phyloP scores from a whole-genome alignment of 2,888 invertebrate genomes.

The Agrochola macilenta region DNA sequence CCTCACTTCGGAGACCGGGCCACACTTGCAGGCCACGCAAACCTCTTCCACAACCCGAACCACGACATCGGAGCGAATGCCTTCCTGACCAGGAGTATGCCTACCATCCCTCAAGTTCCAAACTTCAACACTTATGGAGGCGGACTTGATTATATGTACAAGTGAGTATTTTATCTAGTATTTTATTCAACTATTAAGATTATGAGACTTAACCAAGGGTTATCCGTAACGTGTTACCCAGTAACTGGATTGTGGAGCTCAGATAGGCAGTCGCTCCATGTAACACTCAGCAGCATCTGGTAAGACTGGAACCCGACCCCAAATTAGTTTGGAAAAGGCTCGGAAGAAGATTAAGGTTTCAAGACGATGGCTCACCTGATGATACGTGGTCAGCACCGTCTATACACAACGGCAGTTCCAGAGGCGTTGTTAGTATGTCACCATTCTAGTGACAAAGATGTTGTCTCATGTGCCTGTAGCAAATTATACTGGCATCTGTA shows the following conservation, averaged over 20 bases:
- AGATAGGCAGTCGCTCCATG: not conserved
- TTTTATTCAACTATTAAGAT: not conserved
- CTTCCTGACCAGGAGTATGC: slow-evolving; percentile 76
- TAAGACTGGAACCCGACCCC: not conserved
- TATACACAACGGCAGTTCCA: not conserved
- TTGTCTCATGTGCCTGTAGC: no score
- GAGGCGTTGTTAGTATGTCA: not conserved
- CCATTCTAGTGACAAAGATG: not conserved
- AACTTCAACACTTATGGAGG: slow-evolving; percentile 80
- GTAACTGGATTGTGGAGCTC: not conserved
- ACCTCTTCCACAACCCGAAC: slow-evolving; percentile 70
- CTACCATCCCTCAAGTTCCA: slow-evolving; percentile 71
- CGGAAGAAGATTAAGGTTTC: no score
- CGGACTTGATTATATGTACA: slow-evolving; percentile 78
- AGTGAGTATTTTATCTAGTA: slow-evolving; percentile 70
- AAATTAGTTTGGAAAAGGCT: not conserved
- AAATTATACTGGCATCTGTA: no score
- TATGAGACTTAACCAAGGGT: not conserved
- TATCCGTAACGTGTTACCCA: not conserved
- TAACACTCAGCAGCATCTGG: not conserved
- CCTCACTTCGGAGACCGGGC: slow-evolving; percentile 73
- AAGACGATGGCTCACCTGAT: no score
- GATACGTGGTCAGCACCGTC: no score
- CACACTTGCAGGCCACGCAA: slow-evolving; percentile 72
- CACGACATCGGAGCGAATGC: slow-evolving; percentile 78